Evolutionary conservation across 1,140 invertebrate genomes (phyloP).

Genomic region (Limonius californicus): DNA sequence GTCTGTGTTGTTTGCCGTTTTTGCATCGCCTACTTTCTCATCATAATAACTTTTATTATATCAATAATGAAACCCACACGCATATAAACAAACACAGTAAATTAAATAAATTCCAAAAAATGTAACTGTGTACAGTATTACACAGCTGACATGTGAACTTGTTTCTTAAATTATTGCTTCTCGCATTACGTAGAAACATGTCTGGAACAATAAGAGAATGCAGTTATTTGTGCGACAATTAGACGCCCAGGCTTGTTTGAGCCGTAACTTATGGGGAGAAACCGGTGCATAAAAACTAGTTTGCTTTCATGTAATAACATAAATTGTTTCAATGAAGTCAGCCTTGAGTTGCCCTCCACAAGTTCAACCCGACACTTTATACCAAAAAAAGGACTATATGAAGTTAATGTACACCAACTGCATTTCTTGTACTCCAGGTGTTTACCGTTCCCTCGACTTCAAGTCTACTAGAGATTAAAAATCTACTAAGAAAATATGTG

Average conservation of each 20-base stretch:
- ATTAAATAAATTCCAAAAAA: too few relatives aligned
- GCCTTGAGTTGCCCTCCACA: conserved; percentile 15
- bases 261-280: conserved; percentile 12
- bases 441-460: too few relatives aligned
- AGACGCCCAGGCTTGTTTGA: conserved; percentile 16
- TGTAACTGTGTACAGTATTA: background rate
- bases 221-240: conserved; percentile 18
- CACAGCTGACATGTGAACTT: conserved; percentile 2
- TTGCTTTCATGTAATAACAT: conserved; percentile 21
- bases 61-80: too few relatives aligned
- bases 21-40: too few relatives aligned
- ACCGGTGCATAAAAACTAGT: conserved; percentile 16
- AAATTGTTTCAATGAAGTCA: conserved; percentile 19
- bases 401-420: too few relatives aligned
- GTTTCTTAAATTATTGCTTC: conserved; percentile 9
- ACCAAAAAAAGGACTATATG: too few relatives aligned
- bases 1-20: too few relatives aligned
- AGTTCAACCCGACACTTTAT: background rate
- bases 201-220: conserved; percentile 17
- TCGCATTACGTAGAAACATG: conserved; percentile 13
- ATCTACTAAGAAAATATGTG: too few relatives aligned
- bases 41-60: too few relatives aligned
- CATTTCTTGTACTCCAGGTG: too few relatives aligned
- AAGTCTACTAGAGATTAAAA: too few relatives aligned
- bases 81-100: too few relatives aligned